Percentiles rank a stretch among this genome's conserved stretches.
Evolutionary conservation across 2,888 invertebrate genomes (phyloP).

Genomic region (Erebia epiphron): DNA sequence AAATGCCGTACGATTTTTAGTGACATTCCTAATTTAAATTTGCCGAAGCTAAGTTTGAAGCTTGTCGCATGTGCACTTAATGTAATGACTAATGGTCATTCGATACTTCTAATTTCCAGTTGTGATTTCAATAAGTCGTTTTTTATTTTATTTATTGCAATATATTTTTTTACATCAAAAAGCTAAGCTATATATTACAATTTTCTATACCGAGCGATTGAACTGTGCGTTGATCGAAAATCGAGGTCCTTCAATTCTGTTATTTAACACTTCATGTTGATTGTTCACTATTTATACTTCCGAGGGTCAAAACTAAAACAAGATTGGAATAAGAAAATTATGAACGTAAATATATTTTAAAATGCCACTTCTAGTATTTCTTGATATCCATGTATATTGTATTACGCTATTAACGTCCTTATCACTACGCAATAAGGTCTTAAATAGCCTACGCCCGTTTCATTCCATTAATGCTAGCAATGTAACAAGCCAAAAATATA

Average conservation of each 20-base stretch:
- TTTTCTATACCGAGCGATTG: neutral
- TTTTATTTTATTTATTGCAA: no score
- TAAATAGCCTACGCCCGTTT: conserved; percentile 46
- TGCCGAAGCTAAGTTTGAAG: no score
- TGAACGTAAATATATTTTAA: neutral
- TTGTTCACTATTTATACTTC: no score
- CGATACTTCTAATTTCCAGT: no score
- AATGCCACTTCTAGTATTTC: conserved; percentile 32
- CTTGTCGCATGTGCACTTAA: neutral
- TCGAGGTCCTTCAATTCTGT: neutral
- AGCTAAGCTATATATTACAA: neutral
- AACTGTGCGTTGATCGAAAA: neutral
- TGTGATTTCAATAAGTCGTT: no score
- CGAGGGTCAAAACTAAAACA: no score
- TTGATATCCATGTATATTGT: conserved; percentile 30
- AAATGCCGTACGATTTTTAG: no score
- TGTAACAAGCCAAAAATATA: conserved; percentile 25
- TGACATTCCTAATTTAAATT: no score
- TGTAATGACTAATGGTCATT: no score
- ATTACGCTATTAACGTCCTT: conserved; percentile 50
- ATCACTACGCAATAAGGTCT: conserved; percentile 50
- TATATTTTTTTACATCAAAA: no score
- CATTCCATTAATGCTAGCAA: neutral
- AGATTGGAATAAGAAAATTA: neutral
- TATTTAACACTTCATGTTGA: neutral